Percentiles rank a stretch among this genome's conserved stretches.
phyloP scores from a whole-genome alignment of 1,140 invertebrate species.

The Drosophila ficusphila region DNA sequence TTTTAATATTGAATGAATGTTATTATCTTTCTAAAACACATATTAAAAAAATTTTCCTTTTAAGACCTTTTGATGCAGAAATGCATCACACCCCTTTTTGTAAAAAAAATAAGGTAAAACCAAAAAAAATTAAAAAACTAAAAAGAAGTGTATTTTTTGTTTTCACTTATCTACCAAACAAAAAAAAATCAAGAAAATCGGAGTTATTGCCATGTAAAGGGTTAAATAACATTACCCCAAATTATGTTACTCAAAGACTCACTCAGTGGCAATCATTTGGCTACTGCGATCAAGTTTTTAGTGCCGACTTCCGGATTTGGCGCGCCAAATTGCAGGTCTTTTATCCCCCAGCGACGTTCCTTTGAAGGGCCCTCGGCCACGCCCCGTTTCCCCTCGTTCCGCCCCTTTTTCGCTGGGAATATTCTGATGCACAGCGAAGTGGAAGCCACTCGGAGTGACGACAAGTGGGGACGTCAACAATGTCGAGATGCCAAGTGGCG shows the following conservation, averaged over 20 bases:
- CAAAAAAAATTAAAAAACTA: too few species aligned
- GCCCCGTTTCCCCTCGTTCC: not conserved
- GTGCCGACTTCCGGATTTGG: constrained; percentile 25
- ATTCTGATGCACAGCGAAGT: constrained; percentile 17
- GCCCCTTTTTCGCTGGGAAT: not conserved
- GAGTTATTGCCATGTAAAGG: too few species aligned
- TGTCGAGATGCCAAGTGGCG: constrained; percentile 6
- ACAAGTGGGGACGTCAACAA: constrained; percentile 18
- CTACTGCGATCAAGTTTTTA: constrained; percentile 14
- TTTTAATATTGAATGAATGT: too few species aligned
- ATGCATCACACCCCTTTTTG: too few species aligned
- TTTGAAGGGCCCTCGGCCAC: constrained; percentile 2
- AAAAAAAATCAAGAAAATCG: too few species aligned
- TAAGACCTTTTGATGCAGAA: too few species aligned
- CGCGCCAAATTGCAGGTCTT: constrained; percentile 14
- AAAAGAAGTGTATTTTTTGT: too few species aligned
- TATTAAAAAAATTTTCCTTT: too few species aligned
- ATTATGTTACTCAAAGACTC: not conserved
- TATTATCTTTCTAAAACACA: too few species aligned
- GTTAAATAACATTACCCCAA: too few species aligned
- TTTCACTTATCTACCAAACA: too few species aligned
- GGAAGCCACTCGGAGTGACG: constrained; percentile 7
- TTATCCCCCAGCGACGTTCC: constrained; percentile 9
- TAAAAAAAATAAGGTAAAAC: too few species aligned
- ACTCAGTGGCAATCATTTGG: constrained; percentile 4